A percentile compares a stretch with the other conserved stretches of the same genome.
These are phyloP conservation scores for Cynopterus brachyotis DNA, from an alignment of 2,113 vertebrate species.

Conservation along the genomic window DNA sequence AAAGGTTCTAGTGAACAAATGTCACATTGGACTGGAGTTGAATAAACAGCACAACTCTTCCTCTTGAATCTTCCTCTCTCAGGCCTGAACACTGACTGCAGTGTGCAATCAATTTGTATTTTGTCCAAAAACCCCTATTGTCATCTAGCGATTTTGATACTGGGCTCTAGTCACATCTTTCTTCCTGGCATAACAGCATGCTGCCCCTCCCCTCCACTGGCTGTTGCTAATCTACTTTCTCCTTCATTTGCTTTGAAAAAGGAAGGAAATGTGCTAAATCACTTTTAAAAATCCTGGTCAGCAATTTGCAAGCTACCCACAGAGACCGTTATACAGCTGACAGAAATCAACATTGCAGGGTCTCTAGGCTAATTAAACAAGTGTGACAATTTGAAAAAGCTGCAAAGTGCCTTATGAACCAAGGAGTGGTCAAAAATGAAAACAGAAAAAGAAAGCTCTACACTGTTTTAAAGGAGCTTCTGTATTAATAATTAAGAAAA, in stretches of 20 bases:
- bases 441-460: constrained; percentile 21
- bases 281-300: constrained; percentile 42
- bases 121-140: constrained; percentile 13
- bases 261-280: constrained; percentile 60
- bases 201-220: not conserved
- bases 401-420: constrained; percentile 61
- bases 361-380: constrained; percentile 79
- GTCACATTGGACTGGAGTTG: not conserved
- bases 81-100: not conserved
- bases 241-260: constrained; percentile 58
- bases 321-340: constrained; percentile 64
- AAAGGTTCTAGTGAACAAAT: not conserved
- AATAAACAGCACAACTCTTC: not conserved
- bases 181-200: not conserved
- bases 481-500: constrained; percentile 56
- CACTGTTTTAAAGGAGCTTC: constrained; percentile 46
- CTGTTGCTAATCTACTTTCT: constrained; percentile 25
- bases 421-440: constrained; percentile 51
- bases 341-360: constrained; percentile 75
- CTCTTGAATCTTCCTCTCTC: not conserved
- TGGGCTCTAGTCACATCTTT: constrained; percentile 42
- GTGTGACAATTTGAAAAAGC: constrained; percentile 76
- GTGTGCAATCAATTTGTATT: constrained; percentile 45
- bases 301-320: constrained; percentile 72
- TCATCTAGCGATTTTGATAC: constrained; percentile 14